Conservation (phyloP, 2,113 vertebrate genomes). For the Empidonax traillii region DNA sequence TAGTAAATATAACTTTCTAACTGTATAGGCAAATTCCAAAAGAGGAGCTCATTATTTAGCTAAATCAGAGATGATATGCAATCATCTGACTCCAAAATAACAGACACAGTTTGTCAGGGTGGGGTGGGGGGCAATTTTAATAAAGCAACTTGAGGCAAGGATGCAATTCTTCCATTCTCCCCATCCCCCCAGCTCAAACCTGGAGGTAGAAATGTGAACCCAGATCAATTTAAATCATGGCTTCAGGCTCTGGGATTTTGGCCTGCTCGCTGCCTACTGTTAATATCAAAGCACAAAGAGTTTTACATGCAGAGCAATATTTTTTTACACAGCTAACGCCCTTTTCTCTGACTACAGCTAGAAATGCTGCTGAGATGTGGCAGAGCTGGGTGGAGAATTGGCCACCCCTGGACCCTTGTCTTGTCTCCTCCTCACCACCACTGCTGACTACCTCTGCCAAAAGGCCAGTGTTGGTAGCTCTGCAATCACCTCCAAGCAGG, state of each 20-base stretch:
- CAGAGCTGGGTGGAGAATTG: not conserved
- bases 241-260: slow-evolving; percentile 25
- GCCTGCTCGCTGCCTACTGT: not conserved
- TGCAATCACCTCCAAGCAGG: not conserved
- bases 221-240: slow-evolving; percentile 48
- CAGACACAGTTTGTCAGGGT: not conserved
- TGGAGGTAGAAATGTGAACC: not conserved
- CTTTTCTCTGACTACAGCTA: not conserved
- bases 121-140: not conserved
- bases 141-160: not conserved
- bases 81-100: not conserved
- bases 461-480: not conserved
- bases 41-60: not conserved
- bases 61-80: not conserved
- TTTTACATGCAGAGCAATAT: not conserved
- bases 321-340: not conserved
- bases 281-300: slow-evolving; percentile 45
- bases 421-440: not conserved
- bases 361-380: not conserved
- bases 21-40: not conserved
- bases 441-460: not conserved
- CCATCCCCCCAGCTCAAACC: not conserved
- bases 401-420: not conserved
- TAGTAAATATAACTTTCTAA: not conserved
- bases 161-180: not conserved